A percentile compares a stretch with the other conserved stretches of the same genome.
Conservation (phyloP, 2,113 vertebrate genomes). For the Podilymbus podiceps region DNA sequence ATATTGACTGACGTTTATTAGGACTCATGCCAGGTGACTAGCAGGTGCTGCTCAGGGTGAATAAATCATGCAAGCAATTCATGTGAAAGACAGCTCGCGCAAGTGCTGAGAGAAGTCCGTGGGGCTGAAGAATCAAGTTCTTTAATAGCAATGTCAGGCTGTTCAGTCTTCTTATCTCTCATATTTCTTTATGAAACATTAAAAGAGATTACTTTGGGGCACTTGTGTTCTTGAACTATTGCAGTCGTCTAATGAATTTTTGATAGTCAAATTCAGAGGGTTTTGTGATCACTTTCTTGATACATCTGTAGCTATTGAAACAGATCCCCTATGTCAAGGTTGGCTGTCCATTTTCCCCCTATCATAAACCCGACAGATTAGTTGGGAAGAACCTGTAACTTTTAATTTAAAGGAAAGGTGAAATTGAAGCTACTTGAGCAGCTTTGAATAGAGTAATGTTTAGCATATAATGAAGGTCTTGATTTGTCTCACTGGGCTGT, state of each 20-base stretch:
- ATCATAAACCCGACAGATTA: background rate
- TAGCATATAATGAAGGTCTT: slow-evolving; percentile 5
- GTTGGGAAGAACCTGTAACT: slow-evolving; percentile 14
- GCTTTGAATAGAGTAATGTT: slow-evolving; percentile 19
- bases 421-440: slow-evolving; percentile 8
- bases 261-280: slow-evolving; percentile 29
- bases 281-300: slow-evolving; percentile 48
- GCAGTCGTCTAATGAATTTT: slow-evolving; percentile 58
- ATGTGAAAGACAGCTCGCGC: background rate
- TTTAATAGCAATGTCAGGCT: slow-evolving; percentile 31
- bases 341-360: slow-evolving; percentile 28
- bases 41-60: slow-evolving; percentile 23
- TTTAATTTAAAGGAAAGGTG: slow-evolving; percentile 45
- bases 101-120: background rate
- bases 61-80: slow-evolving; percentile 45
- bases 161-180: slow-evolving; percentile 42
- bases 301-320: slow-evolving; percentile 23
- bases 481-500: slow-evolving; percentile 37
- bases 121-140: slow-evolving; percentile 21
- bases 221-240: slow-evolving; percentile 56
- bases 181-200: slow-evolving; percentile 52
- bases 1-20: background rate
- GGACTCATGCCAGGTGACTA: background rate
- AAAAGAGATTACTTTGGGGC: slow-evolving; percentile 48
- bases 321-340: slow-evolving; percentile 2